Evolutionary conservation across 1,140 invertebrate species (phyloP).

Genomic region (Diploscapter pachys): DNA sequence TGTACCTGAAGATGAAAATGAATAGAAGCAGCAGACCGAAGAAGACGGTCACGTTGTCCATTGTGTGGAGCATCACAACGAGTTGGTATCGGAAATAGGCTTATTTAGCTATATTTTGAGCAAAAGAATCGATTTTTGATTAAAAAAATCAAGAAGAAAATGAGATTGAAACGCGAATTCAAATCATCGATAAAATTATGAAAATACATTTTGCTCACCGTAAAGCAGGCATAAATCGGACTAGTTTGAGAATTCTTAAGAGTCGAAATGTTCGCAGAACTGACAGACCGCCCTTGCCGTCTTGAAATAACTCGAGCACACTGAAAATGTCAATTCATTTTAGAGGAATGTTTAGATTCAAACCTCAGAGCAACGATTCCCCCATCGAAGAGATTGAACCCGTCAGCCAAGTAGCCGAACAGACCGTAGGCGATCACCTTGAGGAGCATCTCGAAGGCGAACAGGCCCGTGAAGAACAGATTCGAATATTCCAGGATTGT

Average conservation of each 20-base stretch:
- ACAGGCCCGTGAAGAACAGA: constrained; percentile 87
- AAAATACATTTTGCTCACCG: too few relatives aligned
- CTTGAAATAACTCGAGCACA: constrained; percentile 84
- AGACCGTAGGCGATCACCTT: constrained; percentile 92
- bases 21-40: constrained; percentile 96
- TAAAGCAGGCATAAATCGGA: constrained; percentile 92
- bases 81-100: constrained; percentile 76
- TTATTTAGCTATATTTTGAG: too few relatives aligned
- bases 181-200: too few relatives aligned
- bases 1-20: constrained; percentile 99
- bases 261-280: constrained; percentile 93
- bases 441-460: constrained; percentile 94
- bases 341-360: constrained; percentile 15
- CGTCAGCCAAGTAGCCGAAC: constrained; percentile 92
- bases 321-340: constrained; percentile 64
- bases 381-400: constrained; percentile 98
- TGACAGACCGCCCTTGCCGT: constrained; percentile 78
- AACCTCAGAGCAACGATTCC: constrained; percentile 92
- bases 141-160: too few relatives aligned
- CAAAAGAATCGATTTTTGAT: too few relatives aligned
- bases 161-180: too few relatives aligned
- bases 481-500: constrained; percentile 93
- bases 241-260: constrained; percentile 89
- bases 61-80: constrained; percentile 93
- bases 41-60: constrained; percentile 97